Conservation (phyloP, 2,797 vertebrate species). For the Typhlichthys eigenmanni region DNA sequence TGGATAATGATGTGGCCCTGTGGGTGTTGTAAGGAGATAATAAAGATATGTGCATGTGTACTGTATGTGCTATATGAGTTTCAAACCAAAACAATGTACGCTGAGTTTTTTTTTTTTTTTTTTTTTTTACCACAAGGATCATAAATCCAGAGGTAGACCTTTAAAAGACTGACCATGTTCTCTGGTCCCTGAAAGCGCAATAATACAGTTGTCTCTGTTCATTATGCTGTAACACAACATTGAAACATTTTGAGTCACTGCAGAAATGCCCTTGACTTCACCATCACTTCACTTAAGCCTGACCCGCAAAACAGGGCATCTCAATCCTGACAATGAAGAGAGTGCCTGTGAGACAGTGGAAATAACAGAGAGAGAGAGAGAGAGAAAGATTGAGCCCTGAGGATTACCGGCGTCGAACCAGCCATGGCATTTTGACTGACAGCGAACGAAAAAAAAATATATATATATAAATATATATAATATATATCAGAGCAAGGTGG, state of each 20-base stretch:
- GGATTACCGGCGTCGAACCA: constrained; percentile 15
- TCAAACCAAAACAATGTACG: background rate
- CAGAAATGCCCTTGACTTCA: background rate
- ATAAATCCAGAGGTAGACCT: background rate
- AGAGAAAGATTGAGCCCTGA: constrained; percentile 12
- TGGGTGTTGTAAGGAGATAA: no score
- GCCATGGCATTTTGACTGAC: constrained; percentile 7
- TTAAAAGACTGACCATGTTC: background rate
- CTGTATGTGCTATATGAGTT: no score
- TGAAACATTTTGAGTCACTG: background rate
- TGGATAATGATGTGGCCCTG: no score
- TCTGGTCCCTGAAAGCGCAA: background rate
- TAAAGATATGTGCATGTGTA: no score
- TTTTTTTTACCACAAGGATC: background rate
- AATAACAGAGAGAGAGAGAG: background rate
- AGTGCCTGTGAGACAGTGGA: background rate
- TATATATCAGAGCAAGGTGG: no score
- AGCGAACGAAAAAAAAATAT: constrained; percentile 1
- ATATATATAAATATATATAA: no score
- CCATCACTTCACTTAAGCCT: background rate
- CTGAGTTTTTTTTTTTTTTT: background rate
- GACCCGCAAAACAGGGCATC: background rate
- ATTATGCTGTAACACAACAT: background rate
- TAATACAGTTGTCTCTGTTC: background rate
- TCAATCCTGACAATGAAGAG: constrained; percentile 1